A percentile compares a stretch with the other conserved stretches of the same genome.
Evolutionary conservation across 2,888 invertebrate species (phyloP).

Genomic region (Tetragonisca angustula): DNA sequence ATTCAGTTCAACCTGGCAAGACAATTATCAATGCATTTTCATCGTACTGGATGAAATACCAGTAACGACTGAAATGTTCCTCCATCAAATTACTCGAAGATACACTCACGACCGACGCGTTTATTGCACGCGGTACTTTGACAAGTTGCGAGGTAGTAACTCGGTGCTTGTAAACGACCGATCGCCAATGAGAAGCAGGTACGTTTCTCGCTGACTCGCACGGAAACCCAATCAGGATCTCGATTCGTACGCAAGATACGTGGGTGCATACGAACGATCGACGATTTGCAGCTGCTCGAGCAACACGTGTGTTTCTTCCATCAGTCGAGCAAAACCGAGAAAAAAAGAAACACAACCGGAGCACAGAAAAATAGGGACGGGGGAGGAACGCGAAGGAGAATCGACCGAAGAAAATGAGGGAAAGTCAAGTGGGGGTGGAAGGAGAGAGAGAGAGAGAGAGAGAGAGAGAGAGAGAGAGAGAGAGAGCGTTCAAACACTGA

Average conservation of each 20-base stretch:
- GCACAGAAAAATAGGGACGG: neutral
- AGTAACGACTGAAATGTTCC: neutral
- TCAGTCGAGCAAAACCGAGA: neutral
- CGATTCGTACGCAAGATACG: neutral
- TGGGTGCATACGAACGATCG: neutral
- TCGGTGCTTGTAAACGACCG: neutral
- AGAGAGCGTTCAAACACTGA: conserved; percentile 80
- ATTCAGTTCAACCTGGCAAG: too few species aligned
- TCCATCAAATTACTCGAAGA: neutral
- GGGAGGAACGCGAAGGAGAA: too few species aligned
- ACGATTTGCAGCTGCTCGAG: conserved; percentile 2
- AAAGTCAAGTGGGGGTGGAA: conserved; percentile 23
- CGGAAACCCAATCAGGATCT: neutral
- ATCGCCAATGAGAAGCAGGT: neutral
- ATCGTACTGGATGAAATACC: neutral
- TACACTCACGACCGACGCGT: too few species aligned
- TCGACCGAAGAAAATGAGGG: conserved; percentile 13
- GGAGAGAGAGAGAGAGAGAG: conserved; percentile 15
- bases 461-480: conserved; percentile 48
- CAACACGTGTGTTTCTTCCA: conserved; percentile 14
- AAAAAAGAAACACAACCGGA: neutral
- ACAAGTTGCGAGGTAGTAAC: too few species aligned
- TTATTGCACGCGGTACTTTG: too few species aligned
- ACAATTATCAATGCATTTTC: too few species aligned
- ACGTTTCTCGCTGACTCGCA: neutral